Evolutionary conservation across 2,113 vertebrate species (phyloP), one percentile per base, ranked within the genome.

Genomic region (Cercocebus atys): DNA sequence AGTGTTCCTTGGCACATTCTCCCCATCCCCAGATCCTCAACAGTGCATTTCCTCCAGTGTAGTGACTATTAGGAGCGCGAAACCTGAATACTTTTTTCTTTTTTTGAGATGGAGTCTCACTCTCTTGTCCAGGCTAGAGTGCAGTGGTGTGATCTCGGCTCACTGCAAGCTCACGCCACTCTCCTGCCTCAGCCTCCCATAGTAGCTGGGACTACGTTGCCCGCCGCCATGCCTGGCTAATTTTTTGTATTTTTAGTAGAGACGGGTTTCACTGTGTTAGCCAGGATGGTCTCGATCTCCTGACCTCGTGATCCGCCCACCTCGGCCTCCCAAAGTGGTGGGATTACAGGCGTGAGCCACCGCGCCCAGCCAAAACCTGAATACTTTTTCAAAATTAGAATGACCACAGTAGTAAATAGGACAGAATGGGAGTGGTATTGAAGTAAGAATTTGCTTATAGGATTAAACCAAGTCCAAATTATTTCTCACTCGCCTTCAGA

Each of bases 161-260:
- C 47, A 50, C 47, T 50, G 47, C 13, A 50, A 50, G 47, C 47
- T 50, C 47, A 50, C 1, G 12, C 47, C 47, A 50, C 47, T 50
- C 47, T 50, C 47, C 47, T 50, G 13, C 47, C 47, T 50, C 47
- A 50, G 47, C 47, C 47, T 50, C 47, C 47, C 47, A 1, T n/a
- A 50, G 47, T 50, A 50, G 47, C 47, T 50, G 47, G 47, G 47
- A 50, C 47, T 50, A 50, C 47, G 4, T 50, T 1, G 11, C 47
- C 47, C 0, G 3, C 47, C 0, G 12, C 47, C 47, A 50, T 1
- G 47, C 13, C 47, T 50, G 47, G 47, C 47, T 50, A 1, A 50
- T 50, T 50, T 50, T 50, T 50, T 50, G 47, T 50, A 14, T 50
- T 50, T 50, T 50, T 50, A 3, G 47, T 50, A 50, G 47, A 50